These are phyloP conservation scores for Laodelphax striatellus DNA, from an alignment of 1,140 invertebrate species.

Conservation along the genomic window DNA sequence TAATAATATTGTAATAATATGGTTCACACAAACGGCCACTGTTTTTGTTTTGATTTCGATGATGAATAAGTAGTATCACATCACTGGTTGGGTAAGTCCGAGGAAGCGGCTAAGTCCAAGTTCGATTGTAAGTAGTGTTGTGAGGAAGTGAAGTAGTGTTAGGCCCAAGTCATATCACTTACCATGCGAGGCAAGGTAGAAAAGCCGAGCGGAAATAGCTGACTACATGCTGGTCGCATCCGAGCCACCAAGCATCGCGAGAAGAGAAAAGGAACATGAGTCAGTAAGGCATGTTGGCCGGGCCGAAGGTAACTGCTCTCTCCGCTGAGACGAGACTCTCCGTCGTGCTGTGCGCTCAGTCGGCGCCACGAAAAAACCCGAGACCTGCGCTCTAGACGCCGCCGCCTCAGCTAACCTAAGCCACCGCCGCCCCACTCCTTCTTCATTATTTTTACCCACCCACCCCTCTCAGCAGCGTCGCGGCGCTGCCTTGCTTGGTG, in stretches of 20 bases:
- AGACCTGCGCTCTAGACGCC: conserved; percentile 8
- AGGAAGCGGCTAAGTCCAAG: not conserved
- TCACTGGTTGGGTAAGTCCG: not conserved
- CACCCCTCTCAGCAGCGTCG: not conserved
- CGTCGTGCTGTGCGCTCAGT: not conserved
- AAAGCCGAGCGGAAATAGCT: not conserved
- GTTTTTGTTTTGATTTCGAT: too few species aligned
- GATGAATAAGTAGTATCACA: not conserved
- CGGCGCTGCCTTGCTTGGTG: conserved; percentile 4
- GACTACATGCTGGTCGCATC: not conserved
- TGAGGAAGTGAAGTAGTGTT: not conserved
- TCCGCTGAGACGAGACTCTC: not conserved
- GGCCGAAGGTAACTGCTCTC: not conserved
- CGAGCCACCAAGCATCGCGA: not conserved
- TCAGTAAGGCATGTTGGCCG: conserved; percentile 2
- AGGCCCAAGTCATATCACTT: too few species aligned
- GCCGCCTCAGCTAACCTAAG: not conserved
- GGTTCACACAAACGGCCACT: too few species aligned
- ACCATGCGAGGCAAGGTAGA: not conserved
- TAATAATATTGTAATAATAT: too few species aligned
- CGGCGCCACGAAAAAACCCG: conserved; percentile 7
- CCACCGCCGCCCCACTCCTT: conserved; percentile 3
- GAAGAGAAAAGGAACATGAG: conserved; percentile 2
- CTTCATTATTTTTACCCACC: conserved; percentile 11
- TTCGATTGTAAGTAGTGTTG: not conserved